These are phyloP conservation scores for Asobara japonica DNA, from an alignment of 1,140 invertebrate species.

Conservation along the genomic window DNA sequence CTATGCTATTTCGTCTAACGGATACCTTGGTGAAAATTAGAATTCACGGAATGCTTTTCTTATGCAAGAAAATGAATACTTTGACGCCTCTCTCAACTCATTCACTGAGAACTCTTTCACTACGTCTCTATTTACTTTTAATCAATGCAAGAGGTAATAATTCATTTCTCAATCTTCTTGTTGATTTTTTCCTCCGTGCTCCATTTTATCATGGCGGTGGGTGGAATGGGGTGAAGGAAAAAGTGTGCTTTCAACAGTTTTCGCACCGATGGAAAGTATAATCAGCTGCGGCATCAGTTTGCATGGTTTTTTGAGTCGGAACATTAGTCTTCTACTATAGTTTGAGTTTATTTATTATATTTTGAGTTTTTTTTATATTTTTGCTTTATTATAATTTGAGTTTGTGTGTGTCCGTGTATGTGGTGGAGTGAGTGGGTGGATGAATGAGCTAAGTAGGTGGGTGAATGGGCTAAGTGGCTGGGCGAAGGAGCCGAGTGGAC, in stretches of 20 bases:
- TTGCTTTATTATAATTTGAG: too few relatives aligned
- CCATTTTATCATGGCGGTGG: neutral
- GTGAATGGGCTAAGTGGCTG: too few relatives aligned
- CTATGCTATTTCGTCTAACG: slow-evolving; percentile 12
- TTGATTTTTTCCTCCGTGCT: neutral
- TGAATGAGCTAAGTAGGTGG: too few relatives aligned
- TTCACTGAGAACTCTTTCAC: slow-evolving; percentile 3
- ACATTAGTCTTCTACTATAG: neutral
- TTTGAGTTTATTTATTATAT: too few relatives aligned
- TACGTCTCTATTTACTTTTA: neutral
- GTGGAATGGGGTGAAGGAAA: neutral
- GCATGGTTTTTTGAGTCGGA: neutral
- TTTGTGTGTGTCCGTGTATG: too few relatives aligned
- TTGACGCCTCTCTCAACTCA: slow-evolving; percentile 17
- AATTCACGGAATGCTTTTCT: slow-evolving; percentile 19
- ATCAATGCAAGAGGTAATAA: slow-evolving; percentile 13
- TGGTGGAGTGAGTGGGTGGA: too few relatives aligned
- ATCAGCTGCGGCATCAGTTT: neutral
- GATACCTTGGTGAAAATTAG: slow-evolving; percentile 22
- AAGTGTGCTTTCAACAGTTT: neutral
- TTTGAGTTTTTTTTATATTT: too few relatives aligned
- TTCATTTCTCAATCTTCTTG: slow-evolving; percentile 2
- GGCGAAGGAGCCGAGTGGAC: too few relatives aligned
- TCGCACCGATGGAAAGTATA: neutral
- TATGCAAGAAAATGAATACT: slow-evolving; percentile 21